Percentiles rank a stretch among this genome's conserved stretches.
Evolutionary conservation across 2,797 vertebrate genomes (phyloP).

Genomic region (Pterois miles): DNA sequence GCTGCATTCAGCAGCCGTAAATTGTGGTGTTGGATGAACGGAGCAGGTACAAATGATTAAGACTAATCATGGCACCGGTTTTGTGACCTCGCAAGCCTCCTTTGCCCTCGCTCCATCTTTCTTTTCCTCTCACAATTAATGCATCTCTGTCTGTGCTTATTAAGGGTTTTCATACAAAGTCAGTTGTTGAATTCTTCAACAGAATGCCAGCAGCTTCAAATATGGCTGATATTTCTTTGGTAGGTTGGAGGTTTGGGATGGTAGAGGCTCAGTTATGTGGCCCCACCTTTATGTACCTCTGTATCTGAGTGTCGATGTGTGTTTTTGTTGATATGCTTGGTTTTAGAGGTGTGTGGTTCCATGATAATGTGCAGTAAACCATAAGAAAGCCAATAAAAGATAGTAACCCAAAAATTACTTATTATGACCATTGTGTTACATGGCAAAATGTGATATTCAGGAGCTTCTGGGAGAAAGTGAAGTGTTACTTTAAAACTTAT

Average conservation of each 20-base stretch:
- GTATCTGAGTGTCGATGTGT: conserved; percentile 7
- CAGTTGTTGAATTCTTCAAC: conserved; percentile 31
- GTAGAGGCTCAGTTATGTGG: conserved; percentile 9
- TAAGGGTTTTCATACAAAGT: not conserved
- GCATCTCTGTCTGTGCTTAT: not conserved
- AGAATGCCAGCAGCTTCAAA: conserved; percentile 1
- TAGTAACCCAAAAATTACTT: not conserved
- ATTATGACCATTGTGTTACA: not conserved
- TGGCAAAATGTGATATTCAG: not conserved
- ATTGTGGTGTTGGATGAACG: not conserved
- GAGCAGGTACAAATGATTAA: not conserved
- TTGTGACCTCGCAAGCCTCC: conserved; percentile 58
- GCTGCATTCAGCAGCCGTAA: not conserved
- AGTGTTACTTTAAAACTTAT: not conserved
- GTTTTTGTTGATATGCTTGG: not conserved
- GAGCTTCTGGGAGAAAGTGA: not conserved
- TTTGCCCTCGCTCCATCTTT: conserved; percentile 17
- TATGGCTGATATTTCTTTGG: not conserved
- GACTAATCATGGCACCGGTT: conserved; percentile 15
- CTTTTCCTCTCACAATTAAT: not conserved
- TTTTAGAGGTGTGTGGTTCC: not conserved
- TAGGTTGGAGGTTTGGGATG: not conserved
- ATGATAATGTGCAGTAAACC: not conserved
- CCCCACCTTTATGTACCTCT: not conserved
- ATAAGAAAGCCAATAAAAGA: not conserved